Base-by-base conservation (phyloP, 2,888 invertebrate genomes). In the Plebejus argus region DNA sequence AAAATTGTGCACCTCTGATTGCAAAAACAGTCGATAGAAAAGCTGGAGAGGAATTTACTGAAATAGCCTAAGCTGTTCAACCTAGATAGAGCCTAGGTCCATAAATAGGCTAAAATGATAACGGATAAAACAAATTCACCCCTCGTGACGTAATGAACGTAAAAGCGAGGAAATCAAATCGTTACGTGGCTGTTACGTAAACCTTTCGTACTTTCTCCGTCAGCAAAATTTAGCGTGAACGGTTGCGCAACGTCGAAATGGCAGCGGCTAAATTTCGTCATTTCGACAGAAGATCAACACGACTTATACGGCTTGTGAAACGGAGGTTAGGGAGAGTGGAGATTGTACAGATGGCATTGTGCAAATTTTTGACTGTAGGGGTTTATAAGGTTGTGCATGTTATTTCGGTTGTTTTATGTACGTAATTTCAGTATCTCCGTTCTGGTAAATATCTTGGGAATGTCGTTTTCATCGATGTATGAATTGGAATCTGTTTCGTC, bases 191-290 rank as follows among this genome's bases (percentile, higher is more conserved):
- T 76, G 78, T 94, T 94, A 92, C 91, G 90, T 93, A 93, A 89
- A 86, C 92, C 94, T 94, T 94, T 94, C 94, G 93, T 89, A 92
- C 94, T 94, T 94, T 94, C 94, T 93, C 94, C 92, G 93, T 90
- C 92, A 91, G 91, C 93, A 93, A 93, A 94, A 93, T 93, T 94
- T 92, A 91, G 93, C 92, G 90, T 91, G 89, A 89, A 86, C 85
- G 82, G 85, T 93, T 93, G 87, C 87, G 91, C 89, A 86, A 92
- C 83, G 86, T 89, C 90, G 89, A 93, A 94, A 93, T 93, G 91
- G 92, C 93, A 92, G 89, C 88, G 88, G 89, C 91, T 89, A 90
- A 92, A 92, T 94, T 94, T 94, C 93, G 92, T 91, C 92, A 94
- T 90, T 92, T 89, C 87, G 87, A 86, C 86, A 85, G 91, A 91